Conservation (phyloP, 2,888 invertebrate species). For the Sisyra terminalis region DNA sequence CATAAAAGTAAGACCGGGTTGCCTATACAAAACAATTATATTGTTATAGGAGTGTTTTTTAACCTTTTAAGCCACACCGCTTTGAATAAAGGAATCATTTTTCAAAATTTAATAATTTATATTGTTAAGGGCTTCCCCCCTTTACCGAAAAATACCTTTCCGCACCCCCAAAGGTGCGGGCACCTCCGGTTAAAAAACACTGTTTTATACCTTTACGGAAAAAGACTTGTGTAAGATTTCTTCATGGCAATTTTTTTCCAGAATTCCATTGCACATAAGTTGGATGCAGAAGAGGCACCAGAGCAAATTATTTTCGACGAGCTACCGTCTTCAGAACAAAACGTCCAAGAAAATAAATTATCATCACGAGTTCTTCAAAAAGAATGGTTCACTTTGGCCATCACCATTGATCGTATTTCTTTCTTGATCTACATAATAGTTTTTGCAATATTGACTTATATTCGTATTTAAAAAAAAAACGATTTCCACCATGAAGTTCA, state of each 20-base stretch:
- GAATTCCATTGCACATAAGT: slow-evolving; percentile 18
- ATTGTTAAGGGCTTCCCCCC: too few species aligned
- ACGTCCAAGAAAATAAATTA: slow-evolving; percentile 21
- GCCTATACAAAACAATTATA: too few species aligned
- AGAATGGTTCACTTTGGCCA: slow-evolving; percentile 47
- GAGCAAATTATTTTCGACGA: slow-evolving; percentile 26
- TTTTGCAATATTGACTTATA: slow-evolving; percentile 32
- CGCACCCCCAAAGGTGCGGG: too few species aligned
- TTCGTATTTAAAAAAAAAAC: slow-evolving; percentile 24
- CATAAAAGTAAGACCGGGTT: too few species aligned
- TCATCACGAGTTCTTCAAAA: slow-evolving; percentile 26
- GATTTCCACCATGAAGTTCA: too few species aligned
- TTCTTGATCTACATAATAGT: slow-evolving; percentile 38
- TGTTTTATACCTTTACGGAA: neutral
- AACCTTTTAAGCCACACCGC: too few species aligned
- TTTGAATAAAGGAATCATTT: too few species aligned
- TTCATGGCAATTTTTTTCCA: slow-evolving; percentile 10
- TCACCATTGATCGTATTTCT: slow-evolving; percentile 41
- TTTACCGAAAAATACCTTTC: too few species aligned
- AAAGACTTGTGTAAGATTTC: neutral
- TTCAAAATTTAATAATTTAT: too few species aligned
- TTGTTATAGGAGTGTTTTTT: too few species aligned
- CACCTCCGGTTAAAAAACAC: neutral
- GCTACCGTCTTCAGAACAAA: slow-evolving; percentile 18
- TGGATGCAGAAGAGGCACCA: slow-evolving; percentile 26